Evolutionary conservation across 1,140 invertebrate species (phyloP).

Genomic region (Camponotus pennsylvanicus): DNA sequence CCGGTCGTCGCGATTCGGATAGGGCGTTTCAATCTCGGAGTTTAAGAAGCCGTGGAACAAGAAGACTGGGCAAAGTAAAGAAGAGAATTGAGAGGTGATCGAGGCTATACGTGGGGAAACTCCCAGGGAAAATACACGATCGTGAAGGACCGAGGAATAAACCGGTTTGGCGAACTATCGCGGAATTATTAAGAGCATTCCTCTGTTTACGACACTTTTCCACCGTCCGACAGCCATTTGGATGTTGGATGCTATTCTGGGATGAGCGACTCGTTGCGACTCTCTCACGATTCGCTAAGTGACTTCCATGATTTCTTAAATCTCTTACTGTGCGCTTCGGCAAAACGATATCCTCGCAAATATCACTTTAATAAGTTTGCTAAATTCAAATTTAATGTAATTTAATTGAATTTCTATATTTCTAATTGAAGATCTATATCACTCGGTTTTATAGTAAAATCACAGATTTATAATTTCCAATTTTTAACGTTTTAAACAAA

Average conservation of each 20-base stretch:
- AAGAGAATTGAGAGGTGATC: slow-evolving; percentile 47
- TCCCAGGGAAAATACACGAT: slow-evolving; percentile 30
- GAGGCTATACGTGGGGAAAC: slow-evolving; percentile 29
- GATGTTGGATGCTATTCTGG: background rate
- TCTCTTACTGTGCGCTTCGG: background rate
- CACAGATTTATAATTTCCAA: background rate
- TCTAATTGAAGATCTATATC: too few species aligned
- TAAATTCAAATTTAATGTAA: background rate
- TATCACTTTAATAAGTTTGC: background rate
- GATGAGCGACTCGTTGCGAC: slow-evolving; percentile 45
- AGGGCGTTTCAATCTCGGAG: slow-evolving; percentile 47
- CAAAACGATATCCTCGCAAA: background rate
- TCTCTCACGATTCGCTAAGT: slow-evolving; percentile 47
- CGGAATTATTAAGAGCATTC: slow-evolving; percentile 69
- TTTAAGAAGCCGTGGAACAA: slow-evolving; percentile 46
- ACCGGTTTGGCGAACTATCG: slow-evolving; percentile 56
- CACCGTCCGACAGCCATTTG: slow-evolving; percentile 2
- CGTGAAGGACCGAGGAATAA: background rate
- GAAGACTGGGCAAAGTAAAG: background rate
- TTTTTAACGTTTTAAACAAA: background rate
- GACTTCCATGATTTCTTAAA: slow-evolving; percentile 49
- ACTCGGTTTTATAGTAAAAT: background rate
- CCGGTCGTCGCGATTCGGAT: slow-evolving; percentile 44
- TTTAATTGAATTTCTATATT: background rate
- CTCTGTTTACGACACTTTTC: slow-evolving; percentile 41